Conservation (phyloP, 2,888 invertebrate genomes). For the Rambutsinella grinnellia region DNA sequence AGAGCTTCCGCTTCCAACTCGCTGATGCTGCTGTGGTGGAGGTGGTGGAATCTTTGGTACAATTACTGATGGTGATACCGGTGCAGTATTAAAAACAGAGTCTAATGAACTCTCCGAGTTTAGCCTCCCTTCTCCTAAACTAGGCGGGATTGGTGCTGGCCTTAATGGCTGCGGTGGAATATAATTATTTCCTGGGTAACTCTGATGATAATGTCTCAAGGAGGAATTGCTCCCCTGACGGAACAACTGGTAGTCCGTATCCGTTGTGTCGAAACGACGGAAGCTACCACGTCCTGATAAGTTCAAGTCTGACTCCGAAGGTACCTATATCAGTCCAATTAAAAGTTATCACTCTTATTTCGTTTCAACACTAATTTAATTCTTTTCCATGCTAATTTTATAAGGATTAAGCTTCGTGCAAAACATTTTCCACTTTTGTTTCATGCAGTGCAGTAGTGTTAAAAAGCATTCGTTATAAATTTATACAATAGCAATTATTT, state of each 20-base stretch:
- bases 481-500: too few relatives aligned
- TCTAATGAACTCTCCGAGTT: constrained; percentile 46
- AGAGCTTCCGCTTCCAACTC: constrained; percentile 53
- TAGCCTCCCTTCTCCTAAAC: constrained; percentile 11
- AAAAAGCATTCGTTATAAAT: too few relatives aligned
- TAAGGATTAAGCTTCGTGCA: too few relatives aligned
- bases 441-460: too few relatives aligned
- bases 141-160: constrained; percentile 66
- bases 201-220: constrained; percentile 23
- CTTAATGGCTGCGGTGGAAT: constrained; percentile 67
- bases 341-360: neutral
- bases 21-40: constrained; percentile 76
- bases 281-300: constrained; percentile 76
- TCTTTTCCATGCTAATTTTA: too few relatives aligned
- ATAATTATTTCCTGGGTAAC: neutral
- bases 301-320: constrained; percentile 77
- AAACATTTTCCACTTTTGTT: too few relatives aligned
- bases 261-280: constrained; percentile 77
- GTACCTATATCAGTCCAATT: constrained; percentile 64
- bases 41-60: constrained; percentile 75
- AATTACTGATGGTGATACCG: constrained; percentile 33
- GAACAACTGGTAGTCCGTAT: constrained; percentile 71
- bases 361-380: constrained; percentile 4
- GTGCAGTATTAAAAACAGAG: constrained; percentile 58
- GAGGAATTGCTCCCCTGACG: constrained; percentile 56